Conservation (phyloP, 2,113 vertebrate species). For the Paradisaea rubra region DNA sequence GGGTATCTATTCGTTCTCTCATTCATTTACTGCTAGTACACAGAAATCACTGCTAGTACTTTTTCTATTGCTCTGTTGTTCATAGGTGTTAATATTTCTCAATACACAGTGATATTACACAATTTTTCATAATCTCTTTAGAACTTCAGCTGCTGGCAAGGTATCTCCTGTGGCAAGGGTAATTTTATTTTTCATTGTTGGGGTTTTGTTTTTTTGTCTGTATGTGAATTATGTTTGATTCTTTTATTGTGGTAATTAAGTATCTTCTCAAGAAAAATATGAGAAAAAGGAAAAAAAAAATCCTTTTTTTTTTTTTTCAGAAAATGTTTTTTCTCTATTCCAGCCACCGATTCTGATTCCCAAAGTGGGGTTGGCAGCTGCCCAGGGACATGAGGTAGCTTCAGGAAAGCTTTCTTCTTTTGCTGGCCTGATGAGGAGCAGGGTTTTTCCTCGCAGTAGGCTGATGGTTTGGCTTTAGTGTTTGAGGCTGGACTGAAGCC, state of each 20-base stretch:
- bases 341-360: not conserved
- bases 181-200: not conserved
- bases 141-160: not conserved
- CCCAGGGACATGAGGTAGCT: not conserved
- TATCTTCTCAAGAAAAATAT: not conserved
- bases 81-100: not conserved
- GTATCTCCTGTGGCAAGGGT: not conserved
- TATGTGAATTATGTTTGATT: not conserved
- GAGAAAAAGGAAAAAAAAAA: not conserved
- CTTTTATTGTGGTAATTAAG: not conserved
- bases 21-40: not conserved
- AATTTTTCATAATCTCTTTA: not conserved
- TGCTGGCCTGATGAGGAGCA: not conserved
- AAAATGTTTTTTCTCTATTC: not conserved
- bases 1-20: not conserved
- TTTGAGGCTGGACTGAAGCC: not conserved
- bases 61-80: not conserved
- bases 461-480: not conserved
- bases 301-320: not conserved
- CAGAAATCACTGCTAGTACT: not conserved
- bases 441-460: not conserved
- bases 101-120: not conserved
- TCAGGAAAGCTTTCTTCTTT: not conserved
- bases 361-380: not conserved
- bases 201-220: accelerated